Evolutionary conservation across 2,888 invertebrate genomes (phyloP), one percentile per base, ranked within the genome.

Genomic region (Eupithecia exiguata): DNA sequence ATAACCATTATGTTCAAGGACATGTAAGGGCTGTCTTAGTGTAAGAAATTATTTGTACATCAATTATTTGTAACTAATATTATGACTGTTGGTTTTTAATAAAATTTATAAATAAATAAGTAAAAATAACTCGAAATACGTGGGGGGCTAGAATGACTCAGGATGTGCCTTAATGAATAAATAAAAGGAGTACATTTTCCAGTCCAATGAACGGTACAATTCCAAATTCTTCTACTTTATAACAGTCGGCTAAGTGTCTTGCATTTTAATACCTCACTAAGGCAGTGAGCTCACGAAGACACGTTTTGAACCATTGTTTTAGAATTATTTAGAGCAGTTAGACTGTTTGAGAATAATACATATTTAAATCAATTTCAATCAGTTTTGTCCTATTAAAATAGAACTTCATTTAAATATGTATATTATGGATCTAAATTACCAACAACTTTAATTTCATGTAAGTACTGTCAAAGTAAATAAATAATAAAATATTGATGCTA

Each of bases 131-230:
- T 5, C 14, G 4, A 40, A 40, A 40, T 40, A 14, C 14, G 36
- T 36, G 36, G 36, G 9, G 40, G 14, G 14, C 14, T 40, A 40
- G 49, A n/a, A 9, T n/a, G n/a, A n/a, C 9, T 49, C 49, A n/a
- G 49, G 49, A 14, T 61, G 21, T 62, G 16, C 14, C 25, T 2
- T 62, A 67, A 71, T 61, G 65, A 25, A 75, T 36, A 63, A 78
- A 74, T 49, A 71, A 72, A 78, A 76, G 69, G 67, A 79, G 77
- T 72, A 46, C 46, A 46, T 77, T 74, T 77, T 76, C 77, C 75
- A 77, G 81, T 79, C 74, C 77, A 79, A 43, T 73, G 74, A 81
- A 81, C 81, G 81, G 81, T 80, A 71, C 72, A 70, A 72, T 71
- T 74, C 75, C 72, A 80, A 81, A 79, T 75, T 79, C 71, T 65